Base-by-base conservation (phyloP, 2,113 vertebrate genomes). In the Cygnus buccinator region DNA sequence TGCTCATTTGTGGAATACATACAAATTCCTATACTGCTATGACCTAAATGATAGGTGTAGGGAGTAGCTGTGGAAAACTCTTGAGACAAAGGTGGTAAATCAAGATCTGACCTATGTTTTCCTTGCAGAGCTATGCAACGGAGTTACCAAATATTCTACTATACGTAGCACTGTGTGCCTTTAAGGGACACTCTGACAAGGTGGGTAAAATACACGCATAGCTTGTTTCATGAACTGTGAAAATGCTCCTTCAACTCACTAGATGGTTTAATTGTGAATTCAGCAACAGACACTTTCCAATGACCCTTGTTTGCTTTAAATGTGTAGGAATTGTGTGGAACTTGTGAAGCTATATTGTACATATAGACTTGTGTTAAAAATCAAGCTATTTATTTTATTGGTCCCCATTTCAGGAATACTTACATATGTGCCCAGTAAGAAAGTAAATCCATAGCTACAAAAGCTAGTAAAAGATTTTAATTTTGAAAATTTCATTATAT, bases 301-400 rank as follows among this genome's bases (percentile, higher is more conserved):
- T 75, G 16, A 54, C n/a, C n/a, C 16, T 79, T 85, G 18, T 76
- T 88, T 91, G 15, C 50, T 50, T 76, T 77, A 80, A 83, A 13
- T 28, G 43, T 23, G 7, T 44, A 54, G 55, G 44, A 83, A 41
- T 43, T 88, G 6, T 62, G 31, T 70, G 19, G 4, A 70, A 52
- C 25, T 91, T 76, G 21, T 65, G 46, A 78, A 81, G 57, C 46
- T 84, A 6, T 57, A 58, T 67, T 68, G 66, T 91, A 58, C 18
- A 39, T 31, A 37, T 2, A 35, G 20, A 66, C 4, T 11, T 83
- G 23, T 70, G n/a, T 67, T 93, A 52, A 84, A 81, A 90, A 92
- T 78, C 19, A 90, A 90, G 10, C 29, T 52, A 80, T 78, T 89
- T 95, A 74, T 93, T 94, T 93, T 87, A 86, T 74, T 71, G 43